Evolutionary conservation across 2,797 vertebrate genomes (phyloP).

Genomic region (Enteromius anoplus): DNA sequence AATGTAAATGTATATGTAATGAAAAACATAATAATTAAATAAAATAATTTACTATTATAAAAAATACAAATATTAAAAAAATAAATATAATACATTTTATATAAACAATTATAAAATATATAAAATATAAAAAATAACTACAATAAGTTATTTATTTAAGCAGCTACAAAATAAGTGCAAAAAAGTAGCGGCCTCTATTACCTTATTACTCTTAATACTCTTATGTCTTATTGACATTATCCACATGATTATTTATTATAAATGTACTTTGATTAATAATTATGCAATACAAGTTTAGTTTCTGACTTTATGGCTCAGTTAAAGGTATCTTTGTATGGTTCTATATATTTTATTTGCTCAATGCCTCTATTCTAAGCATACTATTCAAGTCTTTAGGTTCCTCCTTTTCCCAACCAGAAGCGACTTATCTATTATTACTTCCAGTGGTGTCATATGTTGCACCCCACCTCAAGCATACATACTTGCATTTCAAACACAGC

Average conservation of each 20-base stretch:
- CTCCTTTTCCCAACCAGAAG: constrained; percentile 2
- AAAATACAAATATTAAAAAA: background rate
- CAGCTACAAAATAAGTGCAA: no score
- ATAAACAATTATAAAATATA: background rate
- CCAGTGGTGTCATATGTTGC: constrained; percentile 1
- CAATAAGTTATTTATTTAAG: background rate
- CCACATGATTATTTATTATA: background rate
- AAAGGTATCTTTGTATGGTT: background rate
- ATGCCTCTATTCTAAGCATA: background rate
- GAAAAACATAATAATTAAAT: background rate
- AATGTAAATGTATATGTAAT: background rate
- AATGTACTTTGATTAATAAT: background rate
- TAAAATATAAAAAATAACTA: background rate
- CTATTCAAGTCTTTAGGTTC: background rate
- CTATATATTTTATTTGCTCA: background rate
- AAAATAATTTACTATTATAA: background rate
- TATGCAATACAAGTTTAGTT: background rate
- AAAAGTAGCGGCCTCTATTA: background rate
- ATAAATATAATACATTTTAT: background rate
- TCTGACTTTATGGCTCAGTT: background rate
- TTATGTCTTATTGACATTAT: background rate
- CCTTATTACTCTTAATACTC: background rate
- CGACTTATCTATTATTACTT: background rate
- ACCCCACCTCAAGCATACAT: constrained; percentile 17
- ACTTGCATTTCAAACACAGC: constrained; percentile 25